A percentile compares a stretch with the other conserved stretches of the same genome.
Conservation (phyloP, 2,113 vertebrate species). For the Rattus norvegicus region GRCr8 NC_086028.1:60200001-60200500, state of each 20-base stretch:
- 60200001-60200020: neutral
- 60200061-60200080: constrained; percentile 34
- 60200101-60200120: neutral
- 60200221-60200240: constrained; percentile 15
- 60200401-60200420: constrained; percentile 42
- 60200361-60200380: neutral
- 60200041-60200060: too few relatives aligned
- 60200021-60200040: too few relatives aligned
- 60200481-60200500: neutral
- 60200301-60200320: neutral
- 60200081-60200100: constrained; percentile 32
- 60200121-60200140: neutral
- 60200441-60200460: neutral
- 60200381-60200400: neutral
- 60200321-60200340: neutral
- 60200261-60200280: neutral
- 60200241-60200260: neutral
- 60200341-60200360: neutral
- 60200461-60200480: neutral
- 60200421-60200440: constrained; percentile 17
- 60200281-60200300: neutral
- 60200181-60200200: constrained; percentile 79
- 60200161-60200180: neutral
- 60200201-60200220: neutral
- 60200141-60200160: neutral